Conservation (phyloP, 2,888 invertebrate genomes). For the Drosophila gaucha region DNA sequence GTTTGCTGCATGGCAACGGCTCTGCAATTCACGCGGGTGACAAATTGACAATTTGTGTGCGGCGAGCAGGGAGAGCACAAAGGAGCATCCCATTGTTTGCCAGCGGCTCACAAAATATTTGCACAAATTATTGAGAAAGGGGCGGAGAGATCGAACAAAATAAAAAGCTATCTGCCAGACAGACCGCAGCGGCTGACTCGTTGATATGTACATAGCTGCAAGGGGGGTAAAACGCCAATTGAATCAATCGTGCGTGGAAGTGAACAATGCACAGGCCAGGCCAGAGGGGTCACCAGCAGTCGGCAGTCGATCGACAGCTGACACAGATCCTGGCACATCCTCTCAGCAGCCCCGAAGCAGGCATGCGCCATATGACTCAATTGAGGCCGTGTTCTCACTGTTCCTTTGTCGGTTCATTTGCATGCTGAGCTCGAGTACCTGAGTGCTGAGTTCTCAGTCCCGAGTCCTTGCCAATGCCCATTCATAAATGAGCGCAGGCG, state of each 20-base stretch:
- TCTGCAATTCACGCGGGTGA: conserved; percentile 54
- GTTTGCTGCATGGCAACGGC: conserved; percentile 26
- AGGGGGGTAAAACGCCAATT: conserved; percentile 23
- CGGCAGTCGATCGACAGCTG: conserved; percentile 51
- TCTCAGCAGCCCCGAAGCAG: conserved; percentile 9
- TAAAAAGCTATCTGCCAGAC: conserved; percentile 13
- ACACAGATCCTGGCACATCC: conserved; percentile 34
- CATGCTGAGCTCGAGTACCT: conserved; percentile 59
- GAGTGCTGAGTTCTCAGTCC: conserved; percentile 2
- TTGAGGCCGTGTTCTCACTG: conserved; percentile 23
- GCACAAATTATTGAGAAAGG: conserved; percentile 25
- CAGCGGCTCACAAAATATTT: conserved; percentile 45
- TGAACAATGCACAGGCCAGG: conserved; percentile 8
- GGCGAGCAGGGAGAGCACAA: conserved; percentile 19
- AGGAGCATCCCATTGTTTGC: conserved; percentile 25
- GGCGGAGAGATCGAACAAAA: conserved; percentile 9
- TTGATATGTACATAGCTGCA: conserved; percentile 24
- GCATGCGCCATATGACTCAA: conserved; percentile 63
- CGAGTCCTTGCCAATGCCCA: conserved; percentile 15
- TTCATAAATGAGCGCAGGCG: conserved; percentile 17
- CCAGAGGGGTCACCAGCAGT: background rate
- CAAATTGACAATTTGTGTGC: conserved; percentile 64
- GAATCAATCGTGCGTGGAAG: conserved; percentile 51
- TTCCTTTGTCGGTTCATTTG: conserved; percentile 50
- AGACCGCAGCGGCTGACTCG: conserved; percentile 28